Evolutionary conservation across 1,140 invertebrate genomes (phyloP).

Genomic region (Trichonephila clavata): DNA sequence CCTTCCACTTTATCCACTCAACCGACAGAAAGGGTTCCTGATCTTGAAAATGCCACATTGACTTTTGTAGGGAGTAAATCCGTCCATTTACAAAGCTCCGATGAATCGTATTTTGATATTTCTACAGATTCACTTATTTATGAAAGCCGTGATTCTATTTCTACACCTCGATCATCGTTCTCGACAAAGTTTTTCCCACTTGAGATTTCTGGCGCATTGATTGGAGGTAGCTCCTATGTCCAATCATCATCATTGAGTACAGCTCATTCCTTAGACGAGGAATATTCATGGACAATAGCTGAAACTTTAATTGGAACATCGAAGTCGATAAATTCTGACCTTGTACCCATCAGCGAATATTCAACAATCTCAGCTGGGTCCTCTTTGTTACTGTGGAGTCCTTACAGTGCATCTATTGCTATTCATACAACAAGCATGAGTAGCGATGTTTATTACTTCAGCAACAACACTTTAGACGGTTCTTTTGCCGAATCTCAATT

Average conservation of each 20-base stretch:
- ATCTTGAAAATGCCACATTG: background rate
- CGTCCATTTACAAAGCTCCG: conserved; percentile 53
- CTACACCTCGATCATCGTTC: background rate
- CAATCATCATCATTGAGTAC: background rate
- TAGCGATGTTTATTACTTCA: background rate
- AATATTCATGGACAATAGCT: background rate
- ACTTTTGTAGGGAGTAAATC: background rate
- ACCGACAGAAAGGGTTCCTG: background rate
- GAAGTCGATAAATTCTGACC: background rate
- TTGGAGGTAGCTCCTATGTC: background rate
- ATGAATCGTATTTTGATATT: conserved; percentile 18
- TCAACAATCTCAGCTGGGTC: background rate
- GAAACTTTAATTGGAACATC: background rate
- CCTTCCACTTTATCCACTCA: background rate
- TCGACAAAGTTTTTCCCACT: background rate
- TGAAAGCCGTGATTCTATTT: background rate
- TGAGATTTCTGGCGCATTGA: background rate
- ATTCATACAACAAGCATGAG: conserved; percentile 14
- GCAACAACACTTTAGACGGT: background rate
- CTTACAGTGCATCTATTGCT: background rate
- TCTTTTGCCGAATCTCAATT: conserved; percentile 9
- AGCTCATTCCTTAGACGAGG: background rate
- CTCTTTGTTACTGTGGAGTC: conserved; percentile 2
- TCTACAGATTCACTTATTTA: background rate
- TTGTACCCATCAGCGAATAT: background rate